phyloP scores from a whole-genome alignment of 2,113 vertebrate species.

The Ciconia maguari region DNA sequence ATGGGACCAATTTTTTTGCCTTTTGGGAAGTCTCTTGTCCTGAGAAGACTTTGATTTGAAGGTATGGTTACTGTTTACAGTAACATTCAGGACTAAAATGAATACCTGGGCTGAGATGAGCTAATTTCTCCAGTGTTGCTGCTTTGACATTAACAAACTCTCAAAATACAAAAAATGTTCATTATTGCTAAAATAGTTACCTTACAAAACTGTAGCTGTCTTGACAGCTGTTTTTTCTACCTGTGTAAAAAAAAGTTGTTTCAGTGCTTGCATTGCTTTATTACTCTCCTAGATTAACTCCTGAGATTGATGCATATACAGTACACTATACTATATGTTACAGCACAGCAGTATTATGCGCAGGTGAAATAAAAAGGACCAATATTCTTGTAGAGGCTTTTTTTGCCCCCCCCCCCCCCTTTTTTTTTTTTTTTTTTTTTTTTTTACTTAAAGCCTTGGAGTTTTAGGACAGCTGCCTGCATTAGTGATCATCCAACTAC shows the following conservation, averaged over 20 bases:
- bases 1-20: background rate
- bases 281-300: background rate
- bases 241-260: background rate
- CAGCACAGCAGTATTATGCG: background rate
- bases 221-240: background rate
- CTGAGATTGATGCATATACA: background rate
- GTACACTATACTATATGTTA: background rate
- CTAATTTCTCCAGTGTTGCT: background rate
- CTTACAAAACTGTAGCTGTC: background rate
- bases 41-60: background rate
- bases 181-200: background rate
- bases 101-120: background rate
- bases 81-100: background rate
- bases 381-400: background rate
- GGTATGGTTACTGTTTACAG: background rate
- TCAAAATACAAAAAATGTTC: background rate
- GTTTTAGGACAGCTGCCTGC: background rate
- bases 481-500: background rate
- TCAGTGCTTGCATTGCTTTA: background rate
- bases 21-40: background rate
- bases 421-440: background rate
- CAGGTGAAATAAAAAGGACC: background rate
- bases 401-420: too few species aligned
- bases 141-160: background rate
- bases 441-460: background rate